These are phyloP conservation scores for Eristalis tenax DNA, from an alignment of 2,888 invertebrate genomes.

Conservation along the genomic window DNA sequence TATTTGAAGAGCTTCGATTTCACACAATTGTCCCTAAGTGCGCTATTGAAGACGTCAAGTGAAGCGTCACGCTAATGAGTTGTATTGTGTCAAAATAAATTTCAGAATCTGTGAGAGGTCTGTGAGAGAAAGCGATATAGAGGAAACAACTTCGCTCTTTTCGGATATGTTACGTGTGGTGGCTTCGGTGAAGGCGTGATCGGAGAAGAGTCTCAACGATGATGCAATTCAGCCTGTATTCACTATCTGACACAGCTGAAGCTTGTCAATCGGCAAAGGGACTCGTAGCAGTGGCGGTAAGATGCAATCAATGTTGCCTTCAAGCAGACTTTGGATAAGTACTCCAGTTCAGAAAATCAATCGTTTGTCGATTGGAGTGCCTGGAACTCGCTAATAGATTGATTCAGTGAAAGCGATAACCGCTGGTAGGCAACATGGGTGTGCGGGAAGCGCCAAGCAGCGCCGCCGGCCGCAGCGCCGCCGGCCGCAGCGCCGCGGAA, in stretches of 20 bases:
- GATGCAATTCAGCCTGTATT: neutral
- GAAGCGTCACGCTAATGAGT: constrained; percentile 20
- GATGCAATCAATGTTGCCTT: neutral
- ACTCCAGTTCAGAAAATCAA: neutral
- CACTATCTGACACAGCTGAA: neutral
- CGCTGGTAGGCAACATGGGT: neutral
- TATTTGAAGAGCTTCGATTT: constrained; percentile 12
- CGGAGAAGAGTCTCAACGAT: neutral
- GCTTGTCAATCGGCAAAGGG: neutral
- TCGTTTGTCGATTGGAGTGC: neutral
- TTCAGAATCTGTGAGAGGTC: neutral
- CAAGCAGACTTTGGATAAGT: neutral
- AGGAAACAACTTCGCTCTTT: neutral
- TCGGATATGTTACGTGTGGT: neutral
- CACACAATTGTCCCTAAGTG: constrained; percentile 21
- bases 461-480: no score
- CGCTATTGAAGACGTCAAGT: constrained; percentile 20
- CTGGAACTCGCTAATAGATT: constrained; percentile 58
- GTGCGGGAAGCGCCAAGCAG: neutral
- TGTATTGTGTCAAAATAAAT: constrained; percentile 6
- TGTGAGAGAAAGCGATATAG: constrained; percentile 5
- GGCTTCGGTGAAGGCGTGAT: neutral
- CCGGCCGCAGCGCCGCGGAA: neutral
- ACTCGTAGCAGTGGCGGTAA: neutral
- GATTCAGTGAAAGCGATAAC: constrained; percentile 65